Base-by-base conservation (phyloP, 1,140 invertebrate species). In the Hylyphantes graminicola region DNA sequence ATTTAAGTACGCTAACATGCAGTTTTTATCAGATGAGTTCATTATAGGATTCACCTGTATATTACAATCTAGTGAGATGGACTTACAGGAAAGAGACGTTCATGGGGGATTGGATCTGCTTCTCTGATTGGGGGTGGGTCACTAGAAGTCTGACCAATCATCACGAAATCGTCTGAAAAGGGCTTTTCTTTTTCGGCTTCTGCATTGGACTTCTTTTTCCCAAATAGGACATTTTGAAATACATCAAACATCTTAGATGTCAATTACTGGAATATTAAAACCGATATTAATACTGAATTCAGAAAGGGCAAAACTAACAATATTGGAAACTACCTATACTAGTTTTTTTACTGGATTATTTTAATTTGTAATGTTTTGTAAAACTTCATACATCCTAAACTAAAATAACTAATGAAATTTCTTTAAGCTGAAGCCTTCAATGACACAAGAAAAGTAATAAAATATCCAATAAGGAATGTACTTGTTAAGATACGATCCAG, bases 211-310 rank as follows among this genome's bases (percentile, higher is more conserved):
- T 83, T 83, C 61, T 83, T 83, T 67, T 83, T 83, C 7, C 80
- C 80, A 83, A 83, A 83, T 5, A 83, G 68, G 21, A 81, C 79
- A 81, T 81, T 83, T 83, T 83, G 80, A 67, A 83, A 83, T 48
- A 75, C 72, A n/a, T 83, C 80, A 83, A 83, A 83, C 80, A 83
- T 83, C 72, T 83, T 75, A 53, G 35, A 59, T 50, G 11, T 57
- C 51, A 13, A 59, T 5, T 59, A 70, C 77, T 80, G 65, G 63
- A 68, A 68, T 68, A 68, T 50, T 12, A 68, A 80, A 59, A 21
- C 68, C 68, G 12, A 70, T 70, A 70, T 48, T 53, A 53, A 17
- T 10, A 2, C 50, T 17, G 10, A 9, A n/a, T 17, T 70, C 15
- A 53, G 0, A 35, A 9, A 65, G 35, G 35, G 35, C 35, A 35